Base-by-base conservation (phyloP, 2,797 vertebrate genomes). In the Discoglossus pictus region DNA sequence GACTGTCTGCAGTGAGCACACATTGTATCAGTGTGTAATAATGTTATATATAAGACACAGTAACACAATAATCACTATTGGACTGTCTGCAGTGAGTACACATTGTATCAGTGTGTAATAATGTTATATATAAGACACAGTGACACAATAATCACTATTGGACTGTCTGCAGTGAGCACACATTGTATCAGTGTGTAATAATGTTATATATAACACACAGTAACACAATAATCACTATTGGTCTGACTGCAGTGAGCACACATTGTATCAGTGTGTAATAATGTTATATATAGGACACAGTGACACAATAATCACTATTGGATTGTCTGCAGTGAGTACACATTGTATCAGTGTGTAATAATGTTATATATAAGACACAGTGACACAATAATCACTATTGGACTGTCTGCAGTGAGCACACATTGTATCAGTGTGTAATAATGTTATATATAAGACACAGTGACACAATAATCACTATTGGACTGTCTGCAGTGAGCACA, bases 1-100 rank as follows among this genome's bases (percentile, higher is more conserved):
- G 16, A 31, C 8, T 16, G 13, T 46, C n/a, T 13, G 13, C 50
- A 35, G 18, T 38, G n/a, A n/a, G 25, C 11, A 11, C 2, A 6
- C 23, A 54, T 21, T 64, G 2, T 44, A 5, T n/a, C n/a, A 34
- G 39, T 46, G 15, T n/a, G n/a, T n/a, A n/a, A n/a, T n/a, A n/a
- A n/a, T n/a, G n/a, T n/a, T n/a, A n/a, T n/a, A n/a, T n/a, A n/a
- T n/a, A n/a, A n/a, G n/a, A n/a, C n/a, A n/a, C n/a, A n/a, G n/a
- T n/a, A n/a, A n/a, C n/a, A n/a, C n/a, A n/a, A n/a, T n/a, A n/a
- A n/a, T n/a, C n/a, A n/a, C n/a, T n/a, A n/a, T n/a, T n/a, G n/a
- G 16, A 31, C 8, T 16, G 13, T 46, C n/a, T 13, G 13, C 50
- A 35, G 18, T 38, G n/a, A n/a, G 25, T 7, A 11, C 2, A 6